Evolutionary conservation across 2,113 vertebrate genomes (phyloP).

Genomic region (Coracopsis vasa): DNA sequence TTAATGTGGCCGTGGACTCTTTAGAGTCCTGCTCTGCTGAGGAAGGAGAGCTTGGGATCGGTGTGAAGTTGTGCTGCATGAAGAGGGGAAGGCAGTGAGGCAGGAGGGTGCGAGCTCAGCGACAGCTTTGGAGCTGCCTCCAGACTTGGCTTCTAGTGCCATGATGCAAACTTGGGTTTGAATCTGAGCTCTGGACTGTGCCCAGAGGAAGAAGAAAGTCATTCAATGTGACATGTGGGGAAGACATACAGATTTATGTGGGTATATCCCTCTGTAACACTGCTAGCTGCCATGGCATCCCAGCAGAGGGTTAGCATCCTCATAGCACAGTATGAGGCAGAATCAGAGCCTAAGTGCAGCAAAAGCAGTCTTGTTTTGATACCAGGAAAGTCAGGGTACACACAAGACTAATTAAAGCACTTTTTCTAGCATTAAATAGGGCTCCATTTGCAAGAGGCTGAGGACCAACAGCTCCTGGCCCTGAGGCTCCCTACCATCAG

Average conservation of each 20-base stretch:
- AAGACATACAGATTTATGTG: fast-evolving
- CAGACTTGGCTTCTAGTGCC: neutral
- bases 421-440: neutral
- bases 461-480: neutral
- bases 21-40: constrained; percentile 3
- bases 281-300: neutral
- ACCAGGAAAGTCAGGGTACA: no score
- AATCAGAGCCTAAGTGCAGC: neutral
- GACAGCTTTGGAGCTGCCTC: neutral
- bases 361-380: neutral
- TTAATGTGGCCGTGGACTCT: constrained; percentile 61
- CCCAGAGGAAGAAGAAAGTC: neutral
- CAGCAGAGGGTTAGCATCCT: neutral
- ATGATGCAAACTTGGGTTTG: neutral
- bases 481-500: neutral
- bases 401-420: neutral
- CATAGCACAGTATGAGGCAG: fast-evolving
- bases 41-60: neutral
- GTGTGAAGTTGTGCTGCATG: neutral
- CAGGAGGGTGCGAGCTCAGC: neutral
- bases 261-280: neutral
- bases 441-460: neutral
- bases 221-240: neutral
- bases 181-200: fast-evolving
- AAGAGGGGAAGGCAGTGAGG: neutral